Base-by-base conservation (phyloP, 2,888 invertebrate species). In the Stegana nigrithorax region DNA sequence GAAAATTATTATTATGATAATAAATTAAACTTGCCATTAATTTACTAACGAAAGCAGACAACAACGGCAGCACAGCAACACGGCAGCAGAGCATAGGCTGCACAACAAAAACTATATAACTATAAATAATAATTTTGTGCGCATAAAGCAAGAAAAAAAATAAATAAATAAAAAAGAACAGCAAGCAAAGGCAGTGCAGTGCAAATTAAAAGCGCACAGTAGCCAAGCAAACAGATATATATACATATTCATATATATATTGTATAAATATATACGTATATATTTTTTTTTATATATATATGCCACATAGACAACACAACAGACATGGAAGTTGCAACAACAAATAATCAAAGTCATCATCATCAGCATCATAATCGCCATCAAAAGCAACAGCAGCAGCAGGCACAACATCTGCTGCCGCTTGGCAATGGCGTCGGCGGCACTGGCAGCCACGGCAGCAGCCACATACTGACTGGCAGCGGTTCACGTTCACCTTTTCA, bases 401-500 rank as follows among this genome's bases (percentile, higher is more conserved):
- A 62, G 6, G 45, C 45, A 23, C 66, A 67, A 55, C 62, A 59
- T 39, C 53, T 50, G 14, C 42, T 25, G 51, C 14, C 45, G 17
- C 63, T 58, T 10, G 21, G 59, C 36, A 57, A 39, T 17, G 21
- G 47, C 29, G 27, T 32, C 44, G 59, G 53, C 57, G 64, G 51
- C 60, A 53, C 27, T 53, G 60, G 8, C 44, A 29, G 19, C 19
- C 45, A 10, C 10, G 51, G 26, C 26, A 29, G 56, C 32, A 26
- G 17, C 5, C 12, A 29, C 5, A 39, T 39, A 5, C 39, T 39
- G 2, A 39, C 21, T 8, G 75, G 71, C 39, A 67, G 72, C 60
- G 79, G 79, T 69, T 74, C 80, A 68, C 75, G 80, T 70, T 81
- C 85, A 66, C 86, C 86, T 66, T 86, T 86, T 74, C 86, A 85